Evolutionary conservation across 2,888 invertebrate species (phyloP).

Genomic region (Drosophila meridiana): DNA sequence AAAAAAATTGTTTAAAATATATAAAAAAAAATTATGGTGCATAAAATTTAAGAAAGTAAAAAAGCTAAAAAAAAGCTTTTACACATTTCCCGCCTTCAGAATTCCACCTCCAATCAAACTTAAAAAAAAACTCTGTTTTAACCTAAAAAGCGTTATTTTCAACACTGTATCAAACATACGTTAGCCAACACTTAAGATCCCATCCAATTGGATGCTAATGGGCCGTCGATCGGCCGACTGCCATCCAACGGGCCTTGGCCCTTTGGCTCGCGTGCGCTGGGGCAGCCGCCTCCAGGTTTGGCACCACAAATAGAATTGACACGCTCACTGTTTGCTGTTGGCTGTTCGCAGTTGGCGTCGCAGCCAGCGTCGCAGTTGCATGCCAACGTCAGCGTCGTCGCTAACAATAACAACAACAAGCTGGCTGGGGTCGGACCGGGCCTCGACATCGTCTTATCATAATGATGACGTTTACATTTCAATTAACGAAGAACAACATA

Average conservation of each 20-base stretch:
- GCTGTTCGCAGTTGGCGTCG: constrained; percentile 7
- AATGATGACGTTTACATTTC: constrained; percentile 82
- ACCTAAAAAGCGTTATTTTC: no score
- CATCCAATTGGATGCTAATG: background rate
- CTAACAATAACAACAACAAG: constrained; percentile 16
- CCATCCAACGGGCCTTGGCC: background rate
- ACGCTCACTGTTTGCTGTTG: constrained; percentile 9
- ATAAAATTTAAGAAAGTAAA: no score
- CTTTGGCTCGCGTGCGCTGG: background rate
- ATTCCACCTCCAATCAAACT: no score
- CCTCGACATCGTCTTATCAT: constrained; percentile 67
- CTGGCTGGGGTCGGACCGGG: constrained; percentile 21
- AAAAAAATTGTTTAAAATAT: no score
- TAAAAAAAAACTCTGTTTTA: no score
- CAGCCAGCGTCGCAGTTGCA: constrained; percentile 44
- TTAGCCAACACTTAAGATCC: background rate
- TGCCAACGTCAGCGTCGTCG: constrained; percentile 36
- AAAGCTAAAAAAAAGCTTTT: no score
- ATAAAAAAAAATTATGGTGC: no score
- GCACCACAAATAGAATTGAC: constrained; percentile 38
- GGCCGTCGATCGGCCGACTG: constrained; percentile 3
- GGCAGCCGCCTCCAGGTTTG: constrained; percentile 1
- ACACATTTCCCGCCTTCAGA: no score
- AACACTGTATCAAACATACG: background rate
- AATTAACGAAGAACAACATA: constrained; percentile 80